These are phyloP conservation scores for Eurystomus glaucurus DNA, from an alignment of 2,797 vertebrate genomes.

Conservation along the genomic window DNA sequence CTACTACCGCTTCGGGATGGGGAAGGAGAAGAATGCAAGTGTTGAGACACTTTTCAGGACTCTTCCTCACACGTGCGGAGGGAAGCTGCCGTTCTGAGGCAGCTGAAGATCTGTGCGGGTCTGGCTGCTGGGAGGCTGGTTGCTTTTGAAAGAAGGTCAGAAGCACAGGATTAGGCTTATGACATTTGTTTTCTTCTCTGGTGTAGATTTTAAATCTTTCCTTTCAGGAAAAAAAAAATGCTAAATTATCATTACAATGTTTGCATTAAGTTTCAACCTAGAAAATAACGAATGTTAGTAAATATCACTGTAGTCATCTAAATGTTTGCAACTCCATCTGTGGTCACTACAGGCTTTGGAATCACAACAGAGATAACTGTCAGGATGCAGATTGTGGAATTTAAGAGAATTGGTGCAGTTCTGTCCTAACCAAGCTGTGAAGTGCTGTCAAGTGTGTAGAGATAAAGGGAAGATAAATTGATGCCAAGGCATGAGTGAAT, in stretches of 20 bases:
- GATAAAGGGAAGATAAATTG: background rate
- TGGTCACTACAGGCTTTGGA: background rate
- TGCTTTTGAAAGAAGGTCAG: background rate
- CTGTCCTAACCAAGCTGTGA: background rate
- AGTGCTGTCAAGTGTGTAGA: background rate
- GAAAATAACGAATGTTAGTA: background rate
- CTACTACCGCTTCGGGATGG: rapidly evolving
- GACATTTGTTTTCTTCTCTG: background rate
- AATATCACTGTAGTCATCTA: background rate
- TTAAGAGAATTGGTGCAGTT: background rate
- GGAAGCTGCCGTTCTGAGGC: background rate
- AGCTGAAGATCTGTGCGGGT: rapidly evolving
- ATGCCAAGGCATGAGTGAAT: background rate
- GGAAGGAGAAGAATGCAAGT: background rate
- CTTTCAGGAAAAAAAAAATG: rapidly evolving
- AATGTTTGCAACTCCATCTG: background rate
- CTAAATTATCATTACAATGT: background rate
- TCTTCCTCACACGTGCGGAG: rapidly evolving
- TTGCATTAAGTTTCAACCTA: background rate
- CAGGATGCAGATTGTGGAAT: background rate
- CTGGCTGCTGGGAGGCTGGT: background rate
- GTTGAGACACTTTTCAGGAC: rapidly evolving
- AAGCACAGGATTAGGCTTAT: rapidly evolving
- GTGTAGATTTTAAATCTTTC: background rate
- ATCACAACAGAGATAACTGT: rapidly evolving